Evolutionary conservation across 2,888 invertebrate species (phyloP).

Genomic region (Leuctra nigra): DNA sequence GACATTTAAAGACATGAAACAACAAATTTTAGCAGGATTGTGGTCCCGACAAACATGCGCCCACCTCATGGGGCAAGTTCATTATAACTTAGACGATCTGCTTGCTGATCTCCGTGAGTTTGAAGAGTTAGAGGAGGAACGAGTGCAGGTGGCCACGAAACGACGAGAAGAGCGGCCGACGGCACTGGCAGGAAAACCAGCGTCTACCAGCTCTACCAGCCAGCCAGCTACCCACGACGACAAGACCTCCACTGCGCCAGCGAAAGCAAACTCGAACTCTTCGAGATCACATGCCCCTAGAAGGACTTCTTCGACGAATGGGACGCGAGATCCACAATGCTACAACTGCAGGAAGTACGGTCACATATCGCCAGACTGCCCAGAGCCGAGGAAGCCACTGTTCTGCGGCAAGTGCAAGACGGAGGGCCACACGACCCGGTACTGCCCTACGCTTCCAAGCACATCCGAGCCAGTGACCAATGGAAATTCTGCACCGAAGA

Average conservation of each 20-base stretch:
- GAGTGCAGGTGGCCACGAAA: too few species aligned
- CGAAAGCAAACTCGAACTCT: too few species aligned
- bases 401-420: neutral
- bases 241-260: neutral
- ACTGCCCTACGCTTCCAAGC: neutral
- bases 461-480: neutral
- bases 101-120: neutral
- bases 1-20: neutral
- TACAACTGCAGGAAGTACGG: conserved; percentile 6
- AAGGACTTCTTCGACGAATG: neutral
- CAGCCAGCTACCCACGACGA: neutral
- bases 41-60: neutral
- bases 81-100: neutral
- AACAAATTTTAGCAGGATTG: neutral
- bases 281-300: neutral
- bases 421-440: conserved; percentile 1
- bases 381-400: neutral
- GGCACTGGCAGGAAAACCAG: too few species aligned
- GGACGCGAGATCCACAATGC: neutral
- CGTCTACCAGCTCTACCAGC: too few species aligned
- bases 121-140: neutral
- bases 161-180: too few species aligned
- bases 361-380: conserved; percentile 6
- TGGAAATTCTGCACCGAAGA: too few species aligned
- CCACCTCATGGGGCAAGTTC: neutral